Evolutionary conservation across 2,113 vertebrate genomes (phyloP).

Genomic region (Clarias batrachus): DNA sequence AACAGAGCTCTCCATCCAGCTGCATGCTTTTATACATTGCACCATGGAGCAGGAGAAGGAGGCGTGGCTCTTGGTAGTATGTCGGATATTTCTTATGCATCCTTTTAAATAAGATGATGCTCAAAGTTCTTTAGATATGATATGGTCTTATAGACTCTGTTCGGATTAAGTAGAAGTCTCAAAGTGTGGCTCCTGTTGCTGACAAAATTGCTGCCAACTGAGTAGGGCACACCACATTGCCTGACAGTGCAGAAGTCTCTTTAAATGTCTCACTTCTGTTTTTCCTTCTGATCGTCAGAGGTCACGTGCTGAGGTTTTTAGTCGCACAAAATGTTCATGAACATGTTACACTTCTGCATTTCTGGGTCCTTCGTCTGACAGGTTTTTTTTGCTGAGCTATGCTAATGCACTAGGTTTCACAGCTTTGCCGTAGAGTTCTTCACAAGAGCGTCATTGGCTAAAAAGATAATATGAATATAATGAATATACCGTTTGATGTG

Average conservation of each 20-base stretch:
- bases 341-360: slow-evolving; percentile 42
- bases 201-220: too few relatives aligned
- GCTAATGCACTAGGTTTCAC: not conserved
- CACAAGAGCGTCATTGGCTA: not conserved
- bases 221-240: not conserved
- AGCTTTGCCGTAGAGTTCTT: not conserved
- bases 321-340: slow-evolving; percentile 33
- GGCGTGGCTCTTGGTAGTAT: not conserved
- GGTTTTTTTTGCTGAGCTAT: slow-evolving; percentile 10
- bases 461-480: not conserved
- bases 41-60: too few relatives aligned
- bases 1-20: not conserved
- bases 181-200: not conserved
- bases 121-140: not conserved
- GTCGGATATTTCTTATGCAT: not conserved
- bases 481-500: not conserved
- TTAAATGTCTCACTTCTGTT: slow-evolving; percentile 48
- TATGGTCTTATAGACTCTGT: not conserved
- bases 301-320: slow-evolving; percentile 45
- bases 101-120: not conserved
- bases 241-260: slow-evolving; percentile 26
- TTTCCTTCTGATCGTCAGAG: slow-evolving; percentile 23
- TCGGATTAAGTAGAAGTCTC: not conserved
- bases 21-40: not conserved
- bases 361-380: not conserved